phyloP scores from a whole-genome alignment of 1,140 invertebrate species.

The Lethrus apterus region DNA sequence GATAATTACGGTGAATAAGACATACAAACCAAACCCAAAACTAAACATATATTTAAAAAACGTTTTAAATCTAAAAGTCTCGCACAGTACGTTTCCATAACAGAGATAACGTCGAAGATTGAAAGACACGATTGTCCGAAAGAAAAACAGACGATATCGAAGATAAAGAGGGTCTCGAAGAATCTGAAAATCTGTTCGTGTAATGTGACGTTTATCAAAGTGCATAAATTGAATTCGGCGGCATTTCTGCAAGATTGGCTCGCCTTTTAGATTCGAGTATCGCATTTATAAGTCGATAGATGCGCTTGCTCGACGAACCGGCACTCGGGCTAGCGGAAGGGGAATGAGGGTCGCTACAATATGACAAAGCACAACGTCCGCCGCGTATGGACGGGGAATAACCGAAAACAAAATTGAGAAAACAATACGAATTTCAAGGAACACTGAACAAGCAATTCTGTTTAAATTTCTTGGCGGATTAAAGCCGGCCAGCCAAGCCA shows the following conservation, averaged over 20 bases:
- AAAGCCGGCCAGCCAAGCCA: not conserved
- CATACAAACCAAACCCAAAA: too few relatives aligned
- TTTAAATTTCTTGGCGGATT: constrained; percentile 6
- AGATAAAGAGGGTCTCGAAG: too few relatives aligned
- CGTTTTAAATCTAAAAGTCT: too few relatives aligned
- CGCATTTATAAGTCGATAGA: constrained; percentile 12
- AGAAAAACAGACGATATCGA: too few relatives aligned
- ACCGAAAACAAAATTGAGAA: constrained; percentile 11
- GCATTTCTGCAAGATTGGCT: constrained; percentile 8
- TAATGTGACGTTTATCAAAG: constrained; percentile 8
- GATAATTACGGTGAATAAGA: too few relatives aligned
- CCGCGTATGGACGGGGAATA: constrained; percentile 6
- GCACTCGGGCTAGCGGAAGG: too few relatives aligned
- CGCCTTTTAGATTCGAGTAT: constrained; percentile 10
- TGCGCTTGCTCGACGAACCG: too few relatives aligned
- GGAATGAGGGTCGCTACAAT: constrained; percentile 3
- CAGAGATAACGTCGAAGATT: too few relatives aligned
- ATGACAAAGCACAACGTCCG: constrained; percentile 9
- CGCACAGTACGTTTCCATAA: too few relatives aligned
- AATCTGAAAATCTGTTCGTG: constrained; percentile 6
- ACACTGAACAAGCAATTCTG: constrained; percentile 10
- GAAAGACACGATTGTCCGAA: too few relatives aligned
- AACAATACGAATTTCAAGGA: constrained; percentile 14
- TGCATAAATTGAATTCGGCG: constrained; percentile 12
- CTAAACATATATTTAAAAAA: too few relatives aligned